A percentile compares a stretch with the other conserved stretches of the same genome.
These are phyloP conservation scores for Phyllostomus discolor DNA, from an alignment of 2,113 vertebrate species.

Conservation along the genomic window DNA sequence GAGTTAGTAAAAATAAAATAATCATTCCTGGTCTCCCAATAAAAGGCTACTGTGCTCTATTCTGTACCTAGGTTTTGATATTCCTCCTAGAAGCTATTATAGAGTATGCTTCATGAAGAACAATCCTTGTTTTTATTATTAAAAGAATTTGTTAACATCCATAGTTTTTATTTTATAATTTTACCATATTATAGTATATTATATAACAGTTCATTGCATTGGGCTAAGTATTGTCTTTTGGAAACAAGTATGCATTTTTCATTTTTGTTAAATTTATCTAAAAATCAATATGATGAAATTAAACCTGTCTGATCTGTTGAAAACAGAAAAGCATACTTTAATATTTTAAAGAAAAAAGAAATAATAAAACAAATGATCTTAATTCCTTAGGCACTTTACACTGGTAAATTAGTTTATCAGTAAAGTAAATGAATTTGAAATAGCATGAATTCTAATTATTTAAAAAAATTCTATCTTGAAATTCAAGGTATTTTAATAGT, in stretches of 20 bases:
- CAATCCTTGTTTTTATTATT: not conserved
- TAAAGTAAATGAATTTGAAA: slow-evolving; percentile 35
- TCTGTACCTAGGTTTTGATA: not conserved
- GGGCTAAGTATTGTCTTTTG: not conserved
- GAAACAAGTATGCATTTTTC: slow-evolving; percentile 26
- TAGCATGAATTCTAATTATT: not conserved
- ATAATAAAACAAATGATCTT: not conserved
- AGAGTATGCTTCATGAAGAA: not conserved
- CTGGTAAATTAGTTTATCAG: not conserved
- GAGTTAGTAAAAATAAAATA: not conserved
- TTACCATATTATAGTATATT: not conserved
- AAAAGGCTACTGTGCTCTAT: not conserved
- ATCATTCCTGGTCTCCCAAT: not conserved
- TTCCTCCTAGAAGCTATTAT: not conserved
- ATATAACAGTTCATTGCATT: not conserved
- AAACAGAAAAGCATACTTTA: not conserved
- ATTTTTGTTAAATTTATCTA: not conserved
- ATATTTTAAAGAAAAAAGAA: not conserved
- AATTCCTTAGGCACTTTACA: not conserved
- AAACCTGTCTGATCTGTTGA: not conserved
- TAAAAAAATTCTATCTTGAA: not conserved
- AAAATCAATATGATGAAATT: not conserved
- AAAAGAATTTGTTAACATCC: not conserved
- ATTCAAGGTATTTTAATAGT: not conserved
- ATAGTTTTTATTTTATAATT: not conserved